Conservation (phyloP, 2,888 invertebrate species). For the Camponotus fellah region DNA sequence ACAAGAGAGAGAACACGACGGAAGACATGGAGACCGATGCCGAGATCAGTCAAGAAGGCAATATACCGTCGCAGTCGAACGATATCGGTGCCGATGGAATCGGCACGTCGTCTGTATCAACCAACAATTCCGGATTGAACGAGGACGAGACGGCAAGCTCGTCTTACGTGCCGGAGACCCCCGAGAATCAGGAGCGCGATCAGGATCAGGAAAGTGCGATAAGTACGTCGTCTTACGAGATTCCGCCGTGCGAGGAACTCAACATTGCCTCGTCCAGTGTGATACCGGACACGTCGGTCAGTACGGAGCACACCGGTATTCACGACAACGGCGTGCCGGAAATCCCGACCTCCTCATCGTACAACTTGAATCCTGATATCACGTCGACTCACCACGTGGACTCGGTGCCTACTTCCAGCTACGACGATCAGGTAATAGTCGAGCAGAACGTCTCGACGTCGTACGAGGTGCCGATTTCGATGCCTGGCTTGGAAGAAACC, state of each 20-base stretch:
- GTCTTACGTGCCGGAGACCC: slow-evolving; percentile 84
- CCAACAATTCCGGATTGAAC: slow-evolving; percentile 81
- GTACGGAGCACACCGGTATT: slow-evolving; percentile 81
- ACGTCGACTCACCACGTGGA: slow-evolving; percentile 82
- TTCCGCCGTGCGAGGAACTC: slow-evolving; percentile 84
- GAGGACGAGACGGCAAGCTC: slow-evolving; percentile 85
- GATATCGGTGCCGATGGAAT: slow-evolving; percentile 81
- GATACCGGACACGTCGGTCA: slow-evolving; percentile 81
- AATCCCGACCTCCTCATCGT: slow-evolving; percentile 84
- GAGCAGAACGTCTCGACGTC: slow-evolving; percentile 84
- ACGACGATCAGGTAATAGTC: slow-evolving; percentile 81
- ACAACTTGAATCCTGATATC: slow-evolving; percentile 83
- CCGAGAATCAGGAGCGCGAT: slow-evolving; percentile 84
- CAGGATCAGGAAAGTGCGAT: slow-evolving; percentile 85
- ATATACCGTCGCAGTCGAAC: slow-evolving; percentile 83
- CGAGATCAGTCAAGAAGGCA: slow-evolving; percentile 81
- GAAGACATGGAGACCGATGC: slow-evolving; percentile 81
- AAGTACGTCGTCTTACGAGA: slow-evolving; percentile 84
- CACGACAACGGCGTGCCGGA: slow-evolving; percentile 84
- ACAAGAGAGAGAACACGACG: slow-evolving; percentile 79
- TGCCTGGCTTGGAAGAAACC: slow-evolving; percentile 82
- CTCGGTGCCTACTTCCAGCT: slow-evolving; percentile 82
- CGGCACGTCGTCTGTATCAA: slow-evolving; percentile 80
- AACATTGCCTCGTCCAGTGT: slow-evolving; percentile 84
- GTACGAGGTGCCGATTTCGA: slow-evolving; percentile 82